A percentile compares a stretch with the other conserved stretches of the same genome.
These are phyloP conservation scores for Maniola hyperantus DNA, from an alignment of 2,888 invertebrate genomes.

Conservation along the genomic window DNA sequence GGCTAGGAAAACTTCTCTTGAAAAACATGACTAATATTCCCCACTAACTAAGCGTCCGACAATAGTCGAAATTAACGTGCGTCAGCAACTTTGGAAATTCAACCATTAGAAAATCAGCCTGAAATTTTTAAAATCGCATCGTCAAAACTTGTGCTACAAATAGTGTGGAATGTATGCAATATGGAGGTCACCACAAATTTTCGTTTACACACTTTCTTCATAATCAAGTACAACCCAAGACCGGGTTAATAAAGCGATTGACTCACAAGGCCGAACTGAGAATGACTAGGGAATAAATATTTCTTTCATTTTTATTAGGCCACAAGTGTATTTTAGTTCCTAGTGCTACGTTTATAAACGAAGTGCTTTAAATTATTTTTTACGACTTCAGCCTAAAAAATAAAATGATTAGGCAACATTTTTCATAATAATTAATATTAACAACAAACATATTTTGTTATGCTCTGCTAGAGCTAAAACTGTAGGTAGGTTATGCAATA, in stretches of 20 bases:
- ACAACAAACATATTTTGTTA: too few relatives aligned
- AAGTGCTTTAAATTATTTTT: conserved; percentile 4
- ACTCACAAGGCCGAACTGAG: conserved; percentile 36
- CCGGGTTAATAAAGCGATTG: conserved; percentile 37
- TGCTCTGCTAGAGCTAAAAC: too few relatives aligned
- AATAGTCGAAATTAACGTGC: neutral
- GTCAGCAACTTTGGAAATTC: neutral
- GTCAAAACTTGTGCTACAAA: conserved; percentile 22
- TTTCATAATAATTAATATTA: too few relatives aligned
- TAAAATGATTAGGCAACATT: too few relatives aligned
- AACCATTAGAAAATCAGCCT: neutral
- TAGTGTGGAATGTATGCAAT: conserved; percentile 29
- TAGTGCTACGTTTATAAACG: neutral
- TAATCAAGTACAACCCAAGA: conserved; percentile 32
- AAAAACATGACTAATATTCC: too few relatives aligned
- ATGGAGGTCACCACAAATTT: conserved; percentile 39
- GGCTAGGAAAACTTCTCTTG: too few relatives aligned
- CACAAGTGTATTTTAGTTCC: conserved; percentile 22
- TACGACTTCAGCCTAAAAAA: neutral
- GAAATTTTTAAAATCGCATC: neutral
- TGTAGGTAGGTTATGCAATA: too few relatives aligned
- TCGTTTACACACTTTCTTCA: conserved; percentile 38
- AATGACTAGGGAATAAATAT: conserved; percentile 24
- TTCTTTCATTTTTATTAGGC: conserved; percentile 25
- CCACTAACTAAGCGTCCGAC: too few relatives aligned